Base-by-base conservation (phyloP, 2,888 invertebrate genomes). In the Luffia ferchaultella region DNA sequence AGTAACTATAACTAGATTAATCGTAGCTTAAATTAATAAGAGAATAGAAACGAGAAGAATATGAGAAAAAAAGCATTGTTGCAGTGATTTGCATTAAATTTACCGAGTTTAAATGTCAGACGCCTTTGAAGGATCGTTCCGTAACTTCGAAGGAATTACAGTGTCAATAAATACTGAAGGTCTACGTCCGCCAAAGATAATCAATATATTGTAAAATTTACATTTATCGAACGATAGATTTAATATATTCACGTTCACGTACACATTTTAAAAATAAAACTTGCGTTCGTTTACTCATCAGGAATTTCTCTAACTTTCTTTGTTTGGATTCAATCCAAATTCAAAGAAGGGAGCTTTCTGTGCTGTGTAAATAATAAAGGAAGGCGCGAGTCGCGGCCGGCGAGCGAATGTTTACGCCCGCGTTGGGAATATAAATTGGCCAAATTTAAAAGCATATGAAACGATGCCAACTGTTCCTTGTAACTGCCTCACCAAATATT, bases 321-420 rank as follows among this genome's bases (percentile, higher is more conserved):
- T 44, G 47, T 51, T 51, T 47, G 51, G 47, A 50, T 51, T 51
- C 51, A 51, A 47, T 51, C 18, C 20, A 52, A 49, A 52, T 46
- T 52, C 46, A 52, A 42, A 49, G 40, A 46, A 18, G 47, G 40
- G 44, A 16, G 42, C 44, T 48, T 42, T 50, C 45, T 48, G 45
- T 59, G 53, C 56, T 55, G 61, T 61, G 67, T 69, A 69, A 70
- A 70, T 70, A 69, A 69, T 68, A 68, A 66, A 68, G 66, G 60
- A 65, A 62, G 54, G 57, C 61, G 60, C 61, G 49, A 49, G 49
- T 49, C 49, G 49, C 42, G 44, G 64, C 62, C 64, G 61, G 61
- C 59, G 57, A 60, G 46, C 58, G 53, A 61, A 64, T 67, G 62
- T 65, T 67, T 64, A 61, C 62, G 61, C 57, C 54, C 60, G 63